phyloP scores from a whole-genome alignment of 2,113 vertebrate genomes.

The Indicator maculatus region DNA sequence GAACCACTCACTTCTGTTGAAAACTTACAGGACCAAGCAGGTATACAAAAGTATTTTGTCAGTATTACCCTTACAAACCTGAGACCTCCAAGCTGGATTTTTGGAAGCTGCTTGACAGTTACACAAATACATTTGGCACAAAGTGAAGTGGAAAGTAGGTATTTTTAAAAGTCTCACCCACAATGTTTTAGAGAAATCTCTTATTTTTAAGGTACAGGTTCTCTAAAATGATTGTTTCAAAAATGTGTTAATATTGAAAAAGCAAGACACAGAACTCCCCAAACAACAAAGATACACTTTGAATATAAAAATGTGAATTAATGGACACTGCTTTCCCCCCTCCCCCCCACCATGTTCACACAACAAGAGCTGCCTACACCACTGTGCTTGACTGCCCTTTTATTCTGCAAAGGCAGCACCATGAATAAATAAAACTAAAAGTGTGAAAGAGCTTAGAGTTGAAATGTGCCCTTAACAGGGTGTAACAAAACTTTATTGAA shows the following conservation, averaged over 20 bases:
- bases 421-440: slow-evolving; percentile 60
- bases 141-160: not conserved
- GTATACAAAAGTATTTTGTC: not conserved
- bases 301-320: not conserved
- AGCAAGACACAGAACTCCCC: not conserved
- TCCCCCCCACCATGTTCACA: not conserved
- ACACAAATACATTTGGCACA: not conserved
- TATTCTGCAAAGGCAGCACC: not conserved
- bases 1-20: not conserved
- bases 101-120: not conserved
- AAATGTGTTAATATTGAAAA: not conserved
- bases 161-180: not conserved
- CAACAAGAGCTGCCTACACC: not conserved
- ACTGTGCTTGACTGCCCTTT: slow-evolving; percentile 46
- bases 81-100: not conserved
- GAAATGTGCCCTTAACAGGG: not conserved
- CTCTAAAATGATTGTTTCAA: not conserved
- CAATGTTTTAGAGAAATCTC: not conserved
- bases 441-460: slow-evolving; percentile 13
- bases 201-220: not conserved
- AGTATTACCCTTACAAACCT: not conserved
- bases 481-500: slow-evolving; percentile 53
- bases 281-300: not conserved
- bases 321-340: not conserved
- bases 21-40: not conserved